phyloP scores from a whole-genome alignment of 2,797 vertebrate genomes.

The Brotula barbata region DNA sequence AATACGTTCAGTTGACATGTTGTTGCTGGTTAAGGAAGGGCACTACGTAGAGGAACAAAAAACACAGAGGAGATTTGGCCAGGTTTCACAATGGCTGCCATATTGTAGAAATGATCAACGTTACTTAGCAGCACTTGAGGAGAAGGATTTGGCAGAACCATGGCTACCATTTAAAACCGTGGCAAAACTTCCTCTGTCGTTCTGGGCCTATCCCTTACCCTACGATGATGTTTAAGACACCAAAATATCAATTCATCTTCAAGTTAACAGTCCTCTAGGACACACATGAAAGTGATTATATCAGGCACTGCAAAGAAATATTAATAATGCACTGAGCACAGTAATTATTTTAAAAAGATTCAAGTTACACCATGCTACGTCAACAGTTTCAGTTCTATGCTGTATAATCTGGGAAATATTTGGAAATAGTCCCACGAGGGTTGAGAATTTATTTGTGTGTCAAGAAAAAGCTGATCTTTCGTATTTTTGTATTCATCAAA shows the following conservation, averaged over 20 bases:
- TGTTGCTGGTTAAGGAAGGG: slow-evolving; percentile 43
- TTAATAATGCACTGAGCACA: slow-evolving; percentile 61
- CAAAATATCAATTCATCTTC: slow-evolving; percentile 41
- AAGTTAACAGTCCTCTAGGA: slow-evolving; percentile 60
- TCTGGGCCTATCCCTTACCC: slow-evolving; percentile 30
- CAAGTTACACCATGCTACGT: slow-evolving; percentile 42
- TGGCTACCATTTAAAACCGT: slow-evolving; percentile 42
- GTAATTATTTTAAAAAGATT: slow-evolving; percentile 62
- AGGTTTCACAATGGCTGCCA: slow-evolving; percentile 32
- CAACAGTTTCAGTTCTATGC: slow-evolving; percentile 40
- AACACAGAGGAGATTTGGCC: slow-evolving; percentile 31
- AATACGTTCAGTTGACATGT: slow-evolving; percentile 27
- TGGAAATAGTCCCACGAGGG: slow-evolving; percentile 30
- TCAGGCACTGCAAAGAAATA: slow-evolving; percentile 77
- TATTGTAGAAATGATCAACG: background rate
- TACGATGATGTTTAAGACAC: slow-evolving; percentile 28
- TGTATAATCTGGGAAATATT: slow-evolving; percentile 33
- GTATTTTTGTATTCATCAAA: background rate
- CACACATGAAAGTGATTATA: slow-evolving; percentile 52
- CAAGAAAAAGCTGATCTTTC: background rate
- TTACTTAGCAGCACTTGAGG: slow-evolving; percentile 66
- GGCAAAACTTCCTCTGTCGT: slow-evolving; percentile 39
- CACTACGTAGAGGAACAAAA: slow-evolving; percentile 46
- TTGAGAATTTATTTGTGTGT: slow-evolving; percentile 52
- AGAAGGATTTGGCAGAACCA: slow-evolving; percentile 47